A percentile compares a stretch with the other conserved stretches of the same genome.
These are phyloP conservation scores for Menidia menidia DNA, from an alignment of 2,797 vertebrate species.

Conservation along the genomic window DNA sequence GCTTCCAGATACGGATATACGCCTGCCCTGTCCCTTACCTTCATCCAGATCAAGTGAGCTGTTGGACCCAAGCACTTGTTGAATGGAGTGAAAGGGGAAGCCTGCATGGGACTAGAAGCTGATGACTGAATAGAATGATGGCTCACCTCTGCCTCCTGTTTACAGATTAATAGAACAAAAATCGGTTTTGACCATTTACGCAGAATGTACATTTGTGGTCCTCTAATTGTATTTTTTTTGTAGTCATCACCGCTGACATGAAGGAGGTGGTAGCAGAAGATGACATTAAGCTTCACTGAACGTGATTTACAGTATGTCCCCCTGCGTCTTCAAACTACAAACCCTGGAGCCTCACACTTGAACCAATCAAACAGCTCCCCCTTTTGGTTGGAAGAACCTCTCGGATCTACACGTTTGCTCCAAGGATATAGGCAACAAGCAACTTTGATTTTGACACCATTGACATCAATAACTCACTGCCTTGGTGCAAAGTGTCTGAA, in stretches of 20 bases:
- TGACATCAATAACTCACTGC: constrained; percentile 62
- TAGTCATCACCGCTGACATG: constrained; percentile 59
- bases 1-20: constrained; percentile 33
- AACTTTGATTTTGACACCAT: constrained; percentile 58
- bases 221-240: constrained; percentile 29
- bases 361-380: constrained; percentile 56
- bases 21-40: constrained; percentile 39
- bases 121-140: constrained; percentile 39
- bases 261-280: constrained; percentile 63
- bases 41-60: constrained; percentile 1
- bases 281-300: constrained; percentile 76
- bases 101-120: constrained; percentile 33
- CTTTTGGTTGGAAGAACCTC: constrained; percentile 56
- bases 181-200: constrained; percentile 20
- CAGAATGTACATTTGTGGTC: constrained; percentile 13
- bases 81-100: constrained; percentile 30
- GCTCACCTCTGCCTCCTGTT: constrained; percentile 10
- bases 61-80: constrained; percentile 27
- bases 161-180: background rate
- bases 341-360: constrained; percentile 40
- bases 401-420: constrained; percentile 26
- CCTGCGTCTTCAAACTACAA: constrained; percentile 55
- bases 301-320: constrained; percentile 68
- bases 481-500: constrained; percentile 52
- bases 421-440: constrained; percentile 42